Conservation (phyloP, 2,797 vertebrate species). For the Basileuterus tristriatus region DNA sequence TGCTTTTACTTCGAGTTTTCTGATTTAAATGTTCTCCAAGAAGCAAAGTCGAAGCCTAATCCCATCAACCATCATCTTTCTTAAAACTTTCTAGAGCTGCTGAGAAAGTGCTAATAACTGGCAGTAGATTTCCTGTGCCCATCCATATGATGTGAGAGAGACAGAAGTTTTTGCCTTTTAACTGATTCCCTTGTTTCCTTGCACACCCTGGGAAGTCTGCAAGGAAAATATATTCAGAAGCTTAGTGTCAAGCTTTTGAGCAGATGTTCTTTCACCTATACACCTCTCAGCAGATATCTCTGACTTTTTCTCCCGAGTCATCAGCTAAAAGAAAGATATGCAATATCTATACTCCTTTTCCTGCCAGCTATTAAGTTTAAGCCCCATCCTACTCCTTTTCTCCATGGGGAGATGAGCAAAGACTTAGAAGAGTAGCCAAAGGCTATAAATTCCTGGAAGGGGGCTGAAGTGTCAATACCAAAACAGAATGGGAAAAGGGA, state of each 20-base stretch:
- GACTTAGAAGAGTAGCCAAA: conserved; percentile 7
- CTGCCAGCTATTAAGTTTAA: neutral
- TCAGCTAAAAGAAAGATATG: conserved; percentile 16
- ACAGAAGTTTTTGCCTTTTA: conserved; percentile 2
- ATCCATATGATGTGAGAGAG: neutral
- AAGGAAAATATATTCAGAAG: conserved; percentile 5
- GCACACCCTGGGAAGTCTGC: neutral
- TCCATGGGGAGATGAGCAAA: neutral
- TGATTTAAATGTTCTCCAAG: neutral
- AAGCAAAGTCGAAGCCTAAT: neutral
- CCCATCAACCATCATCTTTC: neutral
- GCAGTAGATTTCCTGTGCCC: neutral
- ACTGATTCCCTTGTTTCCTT: neutral
- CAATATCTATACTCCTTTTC: neutral
- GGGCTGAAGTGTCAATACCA: neutral
- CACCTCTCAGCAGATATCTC: neutral
- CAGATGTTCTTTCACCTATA: neutral
- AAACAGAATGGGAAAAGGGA: neutral
- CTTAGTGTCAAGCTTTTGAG: conserved; percentile 12
- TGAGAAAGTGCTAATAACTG: neutral
- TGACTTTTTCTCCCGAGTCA: neutral
- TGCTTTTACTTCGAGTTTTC: neutral
- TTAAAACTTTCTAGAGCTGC: neutral
- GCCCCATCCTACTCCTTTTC: neutral
- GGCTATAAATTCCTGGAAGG: neutral